Evolutionary conservation across 2,888 invertebrate genomes (phyloP), one percentile per base, ranked within the genome.

Genomic region (Chorisops tibialis): DNA sequence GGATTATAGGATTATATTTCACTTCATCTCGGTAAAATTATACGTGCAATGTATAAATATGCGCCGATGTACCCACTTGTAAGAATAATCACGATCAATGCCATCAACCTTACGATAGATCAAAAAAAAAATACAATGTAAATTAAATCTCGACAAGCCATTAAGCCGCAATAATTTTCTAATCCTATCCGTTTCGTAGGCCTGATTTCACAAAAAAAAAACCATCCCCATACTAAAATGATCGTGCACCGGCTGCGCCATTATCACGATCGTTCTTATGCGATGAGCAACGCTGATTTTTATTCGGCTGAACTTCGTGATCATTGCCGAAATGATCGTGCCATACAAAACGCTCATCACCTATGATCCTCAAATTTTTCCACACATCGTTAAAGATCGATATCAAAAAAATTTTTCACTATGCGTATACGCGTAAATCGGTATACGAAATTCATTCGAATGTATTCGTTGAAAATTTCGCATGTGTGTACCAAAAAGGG

Each of bases 401-500:
- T 54, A 14, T 41, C 14, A 35, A n/a, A 51, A 35, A 38, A 7
- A 5, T 30, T 30, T 30, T 30, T n/a, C n/a, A n/a, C 30, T 30
- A 30, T 30, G 9, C 30, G 30, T 30, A 2, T 9, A 30, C 30
- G 7, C 7, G 30, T 30, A n/a, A n/a, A 30, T 41, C 14, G 14
- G 41, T 41, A 41, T 12, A 18, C 41, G 41, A 41, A n/a, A n/a
- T n/a, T 16, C 18, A 12, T 21, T 47, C 38, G 12, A 54, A 24
- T 45, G 43, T 45, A 37, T n/a, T 21, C n/a, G 19, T 35, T 47
- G 21, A 60, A 18, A 60, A 50, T 60, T 52, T 51, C n/a, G 9
- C 22, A 59, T 69, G 68, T 70, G 70, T 72, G 70, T 65, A 72
- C 73, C 70, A 74, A 74, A 74, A 73, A 74, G 73, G 74, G 73